Evolutionary conservation across 1,140 invertebrate genomes (phyloP).

Genomic region (Pseudomyrmex cubaensis): DNA sequence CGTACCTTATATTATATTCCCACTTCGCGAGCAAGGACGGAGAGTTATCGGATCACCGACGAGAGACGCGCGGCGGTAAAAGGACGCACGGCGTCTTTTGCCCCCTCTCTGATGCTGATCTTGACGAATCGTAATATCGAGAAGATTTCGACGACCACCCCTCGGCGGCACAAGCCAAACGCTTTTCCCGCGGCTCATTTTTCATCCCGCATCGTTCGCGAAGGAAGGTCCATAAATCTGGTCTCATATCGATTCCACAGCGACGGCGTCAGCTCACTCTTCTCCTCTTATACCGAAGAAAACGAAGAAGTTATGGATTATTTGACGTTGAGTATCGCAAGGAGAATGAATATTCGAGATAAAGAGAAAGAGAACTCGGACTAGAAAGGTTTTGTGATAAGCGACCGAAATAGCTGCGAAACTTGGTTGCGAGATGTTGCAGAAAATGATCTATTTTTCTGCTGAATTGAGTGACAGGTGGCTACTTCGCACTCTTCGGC

Average conservation of each 20-base stretch:
- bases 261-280: neutral
- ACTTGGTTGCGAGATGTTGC: neutral
- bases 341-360: constrained; percentile 33
- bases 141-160: constrained; percentile 21
- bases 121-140: constrained; percentile 47
- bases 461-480: constrained; percentile 21
- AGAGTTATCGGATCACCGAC: constrained; percentile 37
- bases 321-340: constrained; percentile 31
- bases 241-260: constrained; percentile 32
- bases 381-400: constrained; percentile 23
- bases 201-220: constrained; percentile 46
- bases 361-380: neutral
- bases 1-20: constrained; percentile 49
- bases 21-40: constrained; percentile 29
- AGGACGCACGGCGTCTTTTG: neutral
- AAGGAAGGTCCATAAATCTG: constrained; percentile 21
- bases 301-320: constrained; percentile 36
- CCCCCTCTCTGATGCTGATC: neutral
- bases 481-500: no score
- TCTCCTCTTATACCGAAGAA: constrained; percentile 2
- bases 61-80: neutral
- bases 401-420: constrained; percentile 38
- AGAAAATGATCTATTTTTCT: constrained; percentile 2
- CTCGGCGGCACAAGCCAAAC: neutral
- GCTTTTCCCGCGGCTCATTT: constrained; percentile 20